Conservation (phyloP, 1,140 invertebrate species). For the Drosophila repleta region DNA sequence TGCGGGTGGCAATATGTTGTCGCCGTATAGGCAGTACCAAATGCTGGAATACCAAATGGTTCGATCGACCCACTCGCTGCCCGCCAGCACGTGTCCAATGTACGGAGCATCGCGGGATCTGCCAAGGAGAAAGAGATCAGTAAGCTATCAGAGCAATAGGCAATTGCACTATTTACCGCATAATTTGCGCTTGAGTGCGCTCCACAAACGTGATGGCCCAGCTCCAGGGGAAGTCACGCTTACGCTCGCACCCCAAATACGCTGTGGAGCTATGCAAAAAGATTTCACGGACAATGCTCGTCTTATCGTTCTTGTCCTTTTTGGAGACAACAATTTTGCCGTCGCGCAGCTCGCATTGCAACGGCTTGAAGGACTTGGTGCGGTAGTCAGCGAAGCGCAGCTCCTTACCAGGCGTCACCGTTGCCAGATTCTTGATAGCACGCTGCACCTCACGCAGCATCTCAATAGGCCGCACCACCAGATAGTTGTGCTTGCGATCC, state of each 20-base stretch:
- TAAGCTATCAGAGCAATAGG: neutral
- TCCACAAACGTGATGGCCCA: conserved; percentile 92
- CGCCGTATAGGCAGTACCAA: conserved; percentile 87
- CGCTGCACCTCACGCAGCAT: conserved; percentile 84
- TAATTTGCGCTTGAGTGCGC: conserved; percentile 86
- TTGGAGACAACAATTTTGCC: conserved; percentile 92
- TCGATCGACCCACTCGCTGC: conserved; percentile 88
- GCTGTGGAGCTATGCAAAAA: conserved; percentile 75
- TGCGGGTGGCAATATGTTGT: conserved; percentile 85
- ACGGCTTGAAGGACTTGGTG: conserved; percentile 90
- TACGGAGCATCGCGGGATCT: conserved; percentile 90
- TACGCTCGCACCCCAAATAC: conserved; percentile 92
- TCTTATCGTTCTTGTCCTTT: conserved; percentile 82
- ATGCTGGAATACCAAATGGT: conserved; percentile 91
- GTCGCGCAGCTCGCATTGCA: conserved; percentile 91
- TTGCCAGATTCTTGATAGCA: conserved; percentile 84
- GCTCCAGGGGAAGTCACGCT: conserved; percentile 90
- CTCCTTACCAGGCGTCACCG: conserved; percentile 87
- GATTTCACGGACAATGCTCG: conserved; percentile 76
- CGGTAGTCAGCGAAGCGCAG: conserved; percentile 91
- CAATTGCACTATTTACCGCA: conserved; percentile 84
- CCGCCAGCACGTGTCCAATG: conserved; percentile 91
- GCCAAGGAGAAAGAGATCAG: conserved; percentile 37
- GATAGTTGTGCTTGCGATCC: conserved; percentile 91
- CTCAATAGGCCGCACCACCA: conserved; percentile 88